Conservation (phyloP, 2,113 vertebrate genomes). For the Herpetotheres cachinnans region DNA sequence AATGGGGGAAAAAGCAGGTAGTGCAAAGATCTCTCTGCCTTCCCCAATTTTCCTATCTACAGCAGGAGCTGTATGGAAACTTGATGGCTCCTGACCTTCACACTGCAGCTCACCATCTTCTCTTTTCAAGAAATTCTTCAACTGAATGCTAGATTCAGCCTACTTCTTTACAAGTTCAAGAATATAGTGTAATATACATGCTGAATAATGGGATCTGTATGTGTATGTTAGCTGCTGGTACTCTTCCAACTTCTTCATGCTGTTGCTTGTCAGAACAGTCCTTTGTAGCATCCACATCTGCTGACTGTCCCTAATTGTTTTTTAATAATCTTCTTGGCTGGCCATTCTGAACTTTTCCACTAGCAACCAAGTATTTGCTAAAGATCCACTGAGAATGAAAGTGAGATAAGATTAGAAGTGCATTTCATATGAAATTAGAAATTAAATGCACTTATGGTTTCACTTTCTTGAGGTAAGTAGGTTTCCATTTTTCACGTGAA, state of each 20-base stretch:
- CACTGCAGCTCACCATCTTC: background rate
- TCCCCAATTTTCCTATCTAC: background rate
- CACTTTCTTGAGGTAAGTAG: conserved; percentile 49
- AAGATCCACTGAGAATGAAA: background rate
- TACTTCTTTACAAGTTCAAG: background rate
- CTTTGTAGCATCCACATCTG: background rate
- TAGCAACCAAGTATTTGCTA: background rate
- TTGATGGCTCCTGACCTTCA: background rate
- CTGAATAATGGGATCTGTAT: background rate
- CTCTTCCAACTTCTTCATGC: background rate
- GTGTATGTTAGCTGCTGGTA: background rate
- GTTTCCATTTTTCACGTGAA: conserved; percentile 61
- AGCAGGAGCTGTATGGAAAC: background rate
- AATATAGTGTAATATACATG: background rate
- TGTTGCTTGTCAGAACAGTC: background rate
- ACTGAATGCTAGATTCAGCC: background rate
- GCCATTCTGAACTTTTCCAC: background rate
- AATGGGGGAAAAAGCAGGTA: background rate
- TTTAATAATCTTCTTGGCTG: background rate
- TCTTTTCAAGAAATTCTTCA: background rate
- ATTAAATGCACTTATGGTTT: conserved; percentile 52
- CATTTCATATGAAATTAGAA: conserved; percentile 27
- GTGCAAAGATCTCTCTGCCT: background rate
- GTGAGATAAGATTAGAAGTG: background rate
- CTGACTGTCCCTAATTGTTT: background rate